These are phyloP conservation scores for Pediacus dermestoides DNA, from an alignment of 2,888 invertebrate species.

Conservation along the genomic window DNA sequence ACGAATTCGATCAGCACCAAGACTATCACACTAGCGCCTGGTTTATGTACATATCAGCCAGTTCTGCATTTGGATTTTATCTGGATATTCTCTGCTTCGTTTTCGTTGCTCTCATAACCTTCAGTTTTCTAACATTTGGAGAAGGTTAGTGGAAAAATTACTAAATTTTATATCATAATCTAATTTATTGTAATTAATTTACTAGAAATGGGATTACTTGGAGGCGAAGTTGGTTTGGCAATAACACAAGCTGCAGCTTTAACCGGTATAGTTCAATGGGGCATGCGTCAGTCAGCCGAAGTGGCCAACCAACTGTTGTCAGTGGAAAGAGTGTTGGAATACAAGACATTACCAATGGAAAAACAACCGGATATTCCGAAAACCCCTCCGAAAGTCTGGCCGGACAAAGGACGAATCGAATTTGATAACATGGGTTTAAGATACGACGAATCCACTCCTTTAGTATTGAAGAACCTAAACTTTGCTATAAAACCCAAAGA, in stretches of 20 bases:
- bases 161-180: too few relatives aligned
- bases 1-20: conserved; percentile 55
- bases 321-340: conserved; percentile 82
- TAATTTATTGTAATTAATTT: too few relatives aligned
- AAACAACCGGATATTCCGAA: conserved; percentile 52
- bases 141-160: conserved; percentile 36
- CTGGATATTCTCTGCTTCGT: conserved; percentile 62
- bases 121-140: conserved; percentile 58
- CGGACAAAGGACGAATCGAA: conserved; percentile 60
- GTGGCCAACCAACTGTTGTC: conserved; percentile 72
- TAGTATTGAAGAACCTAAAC: conserved; percentile 70
- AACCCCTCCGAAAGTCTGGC: conserved; percentile 65
- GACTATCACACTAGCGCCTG: conserved; percentile 65
- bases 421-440: conserved; percentile 63
- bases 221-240: conserved; percentile 63
- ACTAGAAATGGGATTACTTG: conserved; percentile 37
- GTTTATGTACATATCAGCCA: conserved; percentile 63
- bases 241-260: conserved; percentile 62
- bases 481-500: conserved; percentile 64
- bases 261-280: conserved; percentile 68
- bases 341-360: conserved; percentile 65
- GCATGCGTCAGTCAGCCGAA: conserved; percentile 81
- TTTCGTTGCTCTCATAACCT: conserved; percentile 63
- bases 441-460: conserved; percentile 60
- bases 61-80: conserved; percentile 64